phyloP scores from a whole-genome alignment of 64 coral and sea anemone genomes.

The Stichodactyla helianthus region DNA sequence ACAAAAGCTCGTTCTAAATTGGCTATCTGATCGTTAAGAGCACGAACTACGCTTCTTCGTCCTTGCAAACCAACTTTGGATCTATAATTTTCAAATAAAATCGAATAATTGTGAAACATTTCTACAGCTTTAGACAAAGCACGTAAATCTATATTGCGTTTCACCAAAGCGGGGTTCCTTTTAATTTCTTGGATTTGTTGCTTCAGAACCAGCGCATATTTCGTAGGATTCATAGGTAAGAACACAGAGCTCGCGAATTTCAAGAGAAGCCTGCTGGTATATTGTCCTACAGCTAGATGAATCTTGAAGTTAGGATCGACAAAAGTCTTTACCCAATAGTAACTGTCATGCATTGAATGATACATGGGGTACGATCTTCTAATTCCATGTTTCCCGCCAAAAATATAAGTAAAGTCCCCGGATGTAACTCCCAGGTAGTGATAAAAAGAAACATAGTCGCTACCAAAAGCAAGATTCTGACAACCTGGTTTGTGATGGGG shows the following conservation, averaged over 20 bases:
- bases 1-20: conserved; percentile 68
- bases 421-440: no score
- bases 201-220: conserved; percentile 29
- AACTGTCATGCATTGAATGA: conserved; percentile 81
- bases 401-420: no score
- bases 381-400: no score
- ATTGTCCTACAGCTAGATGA: conserved; percentile 63
- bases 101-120: conserved; percentile 26
- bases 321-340: conserved; percentile 80
- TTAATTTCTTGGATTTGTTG: conserved; percentile 10
- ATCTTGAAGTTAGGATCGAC: conserved; percentile 72
- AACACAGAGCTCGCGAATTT: conserved; percentile 56
- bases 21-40: conserved; percentile 74
- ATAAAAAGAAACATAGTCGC: no score
- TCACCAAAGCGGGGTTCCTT: conserved; percentile 18
- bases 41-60: conserved; percentile 13
- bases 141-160: conserved; percentile 25
- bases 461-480: no score
- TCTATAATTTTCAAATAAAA: conserved; percentile 35
- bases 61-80: conserved; percentile 21
- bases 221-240: conserved; percentile 58
- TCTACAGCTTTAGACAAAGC: conserved; percentile 46
- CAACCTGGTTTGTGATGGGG: no score
- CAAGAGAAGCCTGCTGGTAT: conserved; percentile 46
- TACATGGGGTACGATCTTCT: no score